These are phyloP conservation scores for Carlito syrichta DNA, from an alignment of 2,113 vertebrate genomes.

Conservation along the genomic window DNA sequence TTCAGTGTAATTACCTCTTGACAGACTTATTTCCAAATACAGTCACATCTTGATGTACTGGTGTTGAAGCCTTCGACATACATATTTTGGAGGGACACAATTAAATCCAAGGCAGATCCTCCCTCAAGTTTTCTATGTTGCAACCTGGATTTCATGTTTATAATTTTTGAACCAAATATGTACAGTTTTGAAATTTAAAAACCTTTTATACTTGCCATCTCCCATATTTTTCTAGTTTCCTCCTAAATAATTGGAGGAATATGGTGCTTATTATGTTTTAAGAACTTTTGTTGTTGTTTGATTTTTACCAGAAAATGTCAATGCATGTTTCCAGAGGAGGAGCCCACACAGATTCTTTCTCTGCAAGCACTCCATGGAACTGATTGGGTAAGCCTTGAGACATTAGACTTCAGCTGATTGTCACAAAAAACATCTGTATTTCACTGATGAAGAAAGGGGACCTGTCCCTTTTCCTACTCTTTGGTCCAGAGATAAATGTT, in stretches of 20 bases:
- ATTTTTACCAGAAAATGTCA: neutral
- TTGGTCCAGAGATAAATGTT: neutral
- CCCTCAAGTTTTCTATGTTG: neutral
- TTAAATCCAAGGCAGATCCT: neutral
- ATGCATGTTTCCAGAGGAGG: neutral
- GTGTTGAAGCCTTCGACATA: neutral
- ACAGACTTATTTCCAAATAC: neutral
- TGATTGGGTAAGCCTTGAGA: neutral
- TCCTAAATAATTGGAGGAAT: neutral
- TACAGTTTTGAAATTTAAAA: neutral
- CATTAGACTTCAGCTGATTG: neutral
- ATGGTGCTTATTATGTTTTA: neutral
- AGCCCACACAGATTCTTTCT: neutral
- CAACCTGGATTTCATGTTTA: neutral
- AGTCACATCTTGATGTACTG: neutral
- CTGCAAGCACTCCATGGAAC: neutral
- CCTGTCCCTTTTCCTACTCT: neutral
- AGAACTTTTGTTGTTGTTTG: too few relatives aligned
- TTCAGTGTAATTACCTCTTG: neutral
- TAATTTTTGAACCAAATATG: neutral
- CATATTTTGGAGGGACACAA: neutral
- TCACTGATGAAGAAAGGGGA: neutral
- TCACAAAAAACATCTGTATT: neutral
- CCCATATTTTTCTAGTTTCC: neutral
- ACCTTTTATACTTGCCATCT: neutral